phyloP scores from a whole-genome alignment of 2,113 vertebrate species.

The Pachycephala philippinensis region DNA sequence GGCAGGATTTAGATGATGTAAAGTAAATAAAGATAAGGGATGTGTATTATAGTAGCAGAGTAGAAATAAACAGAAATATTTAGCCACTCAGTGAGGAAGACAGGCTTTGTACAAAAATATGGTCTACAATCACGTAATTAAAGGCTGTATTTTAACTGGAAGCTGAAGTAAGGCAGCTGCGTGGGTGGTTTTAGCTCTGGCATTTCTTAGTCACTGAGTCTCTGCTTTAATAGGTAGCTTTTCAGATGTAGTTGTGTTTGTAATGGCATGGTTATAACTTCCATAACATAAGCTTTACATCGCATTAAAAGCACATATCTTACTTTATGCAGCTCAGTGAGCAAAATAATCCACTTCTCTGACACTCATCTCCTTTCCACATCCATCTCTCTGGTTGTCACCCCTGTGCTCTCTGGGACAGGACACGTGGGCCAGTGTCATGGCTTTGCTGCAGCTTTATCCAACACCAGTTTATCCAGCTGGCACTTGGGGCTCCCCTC shows the following conservation, averaged over 20 bases:
- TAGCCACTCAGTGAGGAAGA: background rate
- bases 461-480: background rate
- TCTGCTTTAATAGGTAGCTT: background rate
- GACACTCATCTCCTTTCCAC: background rate
- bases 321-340: background rate
- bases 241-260: background rate
- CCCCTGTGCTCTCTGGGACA: background rate
- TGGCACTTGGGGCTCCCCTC: background rate
- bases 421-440: accelerated
- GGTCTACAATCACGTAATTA: background rate
- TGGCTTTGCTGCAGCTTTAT: background rate
- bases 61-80: conserved; percentile 32
- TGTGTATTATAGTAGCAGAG: background rate
- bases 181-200: conserved; percentile 11
- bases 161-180: background rate
- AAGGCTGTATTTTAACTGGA: background rate
- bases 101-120: background rate
- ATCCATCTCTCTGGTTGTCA: background rate
- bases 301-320: background rate
- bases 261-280: background rate
- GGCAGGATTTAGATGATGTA: background rate
- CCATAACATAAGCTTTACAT: background rate
- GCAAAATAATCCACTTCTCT: background rate
- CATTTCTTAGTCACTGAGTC: background rate
- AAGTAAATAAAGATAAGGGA: background rate